Evolutionary conservation across 1,140 invertebrate species (phyloP).

Genomic region (Meteorus sp.): DNA sequence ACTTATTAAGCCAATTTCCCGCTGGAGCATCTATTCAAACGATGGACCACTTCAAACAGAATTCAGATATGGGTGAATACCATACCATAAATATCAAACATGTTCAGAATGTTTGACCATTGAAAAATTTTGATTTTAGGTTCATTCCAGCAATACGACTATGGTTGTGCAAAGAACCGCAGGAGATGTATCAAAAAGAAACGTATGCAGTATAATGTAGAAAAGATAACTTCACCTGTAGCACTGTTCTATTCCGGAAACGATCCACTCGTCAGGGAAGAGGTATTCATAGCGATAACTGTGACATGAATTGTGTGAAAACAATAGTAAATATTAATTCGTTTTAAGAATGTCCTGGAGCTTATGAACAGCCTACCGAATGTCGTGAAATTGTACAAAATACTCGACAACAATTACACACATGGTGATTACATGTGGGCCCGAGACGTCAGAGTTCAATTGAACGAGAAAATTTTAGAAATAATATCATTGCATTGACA

Average conservation of each 20-base stretch:
- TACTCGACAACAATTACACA: conserved; percentile 42
- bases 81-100: background rate
- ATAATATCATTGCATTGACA: too few species aligned
- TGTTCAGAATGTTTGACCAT: background rate
- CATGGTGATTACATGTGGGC: conserved; percentile 51
- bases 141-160: conserved; percentile 58
- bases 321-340: background rate
- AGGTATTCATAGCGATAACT: conserved; percentile 19
- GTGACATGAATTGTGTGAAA: background rate
- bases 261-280: conserved; percentile 62
- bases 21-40: conserved; percentile 63
- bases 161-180: conserved; percentile 57
- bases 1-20: conserved; percentile 53
- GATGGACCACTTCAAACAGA: conserved; percentile 55
- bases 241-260: conserved; percentile 68
- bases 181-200: conserved; percentile 54
- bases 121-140: conserved; percentile 27
- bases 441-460: conserved; percentile 37
- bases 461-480: conserved; percentile 42
- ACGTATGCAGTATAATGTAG: conserved; percentile 63
- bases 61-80: conserved; percentile 36
- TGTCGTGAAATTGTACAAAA: conserved; percentile 30
- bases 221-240: conserved; percentile 64
- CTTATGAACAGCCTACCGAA: conserved; percentile 36
- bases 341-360: conserved; percentile 31